Evolutionary conservation across 2,888 invertebrate species (phyloP).

Genomic region (Acanthosepion esculentum): DNA sequence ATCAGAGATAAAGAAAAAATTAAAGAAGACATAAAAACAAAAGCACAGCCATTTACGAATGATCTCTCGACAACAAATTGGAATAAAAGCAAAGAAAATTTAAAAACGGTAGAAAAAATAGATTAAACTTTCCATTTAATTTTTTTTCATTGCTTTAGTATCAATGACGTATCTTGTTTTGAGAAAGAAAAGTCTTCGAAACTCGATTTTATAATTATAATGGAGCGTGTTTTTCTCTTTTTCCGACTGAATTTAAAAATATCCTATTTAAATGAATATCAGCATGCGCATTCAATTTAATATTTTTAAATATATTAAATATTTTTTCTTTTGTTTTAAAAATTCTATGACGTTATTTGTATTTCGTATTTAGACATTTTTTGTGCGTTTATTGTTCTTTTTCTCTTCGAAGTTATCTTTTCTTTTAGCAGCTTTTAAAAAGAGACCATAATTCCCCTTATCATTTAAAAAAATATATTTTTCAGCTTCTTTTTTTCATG

Average conservation of each 20-base stretch:
- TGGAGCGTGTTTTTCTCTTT: background rate
- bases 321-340: background rate
- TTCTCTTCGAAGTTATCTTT: background rate
- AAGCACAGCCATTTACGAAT: background rate
- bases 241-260: background rate
- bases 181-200: background rate
- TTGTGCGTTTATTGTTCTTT: background rate
- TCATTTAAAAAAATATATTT: no score
- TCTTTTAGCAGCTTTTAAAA: background rate
- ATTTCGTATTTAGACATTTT: background rate
- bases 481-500: no score
- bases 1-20: no score
- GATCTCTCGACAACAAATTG: background rate
- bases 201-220: background rate
- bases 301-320: background rate
- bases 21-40: background rate
- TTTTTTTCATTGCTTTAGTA: background rate
- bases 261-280: background rate
- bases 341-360: background rate
- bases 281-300: background rate
- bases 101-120: background rate
- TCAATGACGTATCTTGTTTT: slow-evolving; percentile 17
- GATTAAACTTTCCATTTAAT: background rate
- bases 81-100: background rate
- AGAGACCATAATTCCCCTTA: background rate